phyloP scores from a whole-genome alignment of 2,888 invertebrate genomes.

The Helicoverpa assulta region DNA sequence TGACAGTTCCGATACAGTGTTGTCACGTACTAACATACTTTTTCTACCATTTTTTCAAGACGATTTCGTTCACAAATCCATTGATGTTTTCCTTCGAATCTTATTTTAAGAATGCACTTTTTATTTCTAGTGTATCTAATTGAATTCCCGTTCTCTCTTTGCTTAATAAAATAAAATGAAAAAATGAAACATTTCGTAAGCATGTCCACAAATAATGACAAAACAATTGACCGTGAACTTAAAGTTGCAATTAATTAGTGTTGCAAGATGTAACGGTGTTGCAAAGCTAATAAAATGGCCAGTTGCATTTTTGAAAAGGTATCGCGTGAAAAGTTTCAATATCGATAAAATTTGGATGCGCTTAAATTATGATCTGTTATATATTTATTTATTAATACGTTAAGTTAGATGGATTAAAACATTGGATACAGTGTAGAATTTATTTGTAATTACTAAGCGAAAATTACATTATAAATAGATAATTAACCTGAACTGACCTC shows the following conservation, averaged over 20 bases:
- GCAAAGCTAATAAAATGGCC: slow-evolving; percentile 24
- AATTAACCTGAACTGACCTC: slow-evolving; percentile 51
- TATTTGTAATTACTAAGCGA: background rate
- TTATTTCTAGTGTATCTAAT: background rate
- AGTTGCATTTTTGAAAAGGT: slow-evolving; percentile 14
- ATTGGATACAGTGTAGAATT: background rate
- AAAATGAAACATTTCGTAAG: slow-evolving; percentile 11
- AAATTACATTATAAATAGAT: slow-evolving; percentile 33
- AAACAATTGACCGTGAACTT: slow-evolving; percentile 48
- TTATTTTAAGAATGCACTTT: background rate
- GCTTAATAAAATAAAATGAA: background rate
- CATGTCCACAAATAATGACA: slow-evolving; percentile 18
- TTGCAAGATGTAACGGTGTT: slow-evolving; percentile 42
- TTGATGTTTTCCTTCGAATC: slow-evolving; percentile 29
- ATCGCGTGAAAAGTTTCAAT: background rate
- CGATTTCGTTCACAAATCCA: slow-evolving; percentile 22
- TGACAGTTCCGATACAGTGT: slow-evolving; percentile 46
- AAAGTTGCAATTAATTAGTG: slow-evolving; percentile 39
- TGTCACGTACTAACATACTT: slow-evolving; percentile 57
- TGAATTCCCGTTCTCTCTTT: background rate
- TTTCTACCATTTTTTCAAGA: background rate
- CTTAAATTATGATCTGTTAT: background rate
- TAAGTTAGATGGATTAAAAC: slow-evolving; percentile 1
- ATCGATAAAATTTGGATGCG: background rate
- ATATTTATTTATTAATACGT: background rate